phyloP scores from a whole-genome alignment of 2,888 invertebrate genomes.

The Dioctria linearis region DNA sequence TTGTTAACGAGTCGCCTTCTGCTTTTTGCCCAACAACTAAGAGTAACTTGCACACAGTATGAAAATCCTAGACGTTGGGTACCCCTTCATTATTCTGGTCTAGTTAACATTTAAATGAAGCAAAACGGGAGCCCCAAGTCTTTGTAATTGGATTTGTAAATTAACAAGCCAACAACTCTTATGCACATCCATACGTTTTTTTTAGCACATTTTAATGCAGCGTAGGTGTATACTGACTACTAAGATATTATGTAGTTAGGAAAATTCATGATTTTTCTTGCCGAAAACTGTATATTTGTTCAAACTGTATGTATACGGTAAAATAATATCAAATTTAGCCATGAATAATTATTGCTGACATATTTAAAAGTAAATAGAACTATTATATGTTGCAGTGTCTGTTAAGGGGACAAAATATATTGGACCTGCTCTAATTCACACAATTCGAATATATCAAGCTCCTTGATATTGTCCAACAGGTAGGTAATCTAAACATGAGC shows the following conservation, averaged over 20 bases:
- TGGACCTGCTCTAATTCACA: too few species aligned
- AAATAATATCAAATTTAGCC: too few species aligned
- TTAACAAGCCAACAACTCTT: slow-evolving; percentile 53
- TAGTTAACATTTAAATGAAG: slow-evolving; percentile 55
- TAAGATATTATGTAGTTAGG: not conserved
- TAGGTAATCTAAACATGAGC: too few species aligned
- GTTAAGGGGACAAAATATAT: too few species aligned
- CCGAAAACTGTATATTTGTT: not conserved
- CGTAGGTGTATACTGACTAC: not conserved
- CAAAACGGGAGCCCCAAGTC: slow-evolving; percentile 50
- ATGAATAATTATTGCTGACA: too few species aligned
- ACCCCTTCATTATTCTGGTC: slow-evolving; percentile 54
- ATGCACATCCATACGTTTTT: slow-evolving; percentile 33
- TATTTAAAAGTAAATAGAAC: too few species aligned
- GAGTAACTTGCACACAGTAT: slow-evolving; percentile 16
- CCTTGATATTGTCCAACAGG: too few species aligned
- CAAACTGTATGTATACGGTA: too few species aligned
- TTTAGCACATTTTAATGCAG: slow-evolving; percentile 44
- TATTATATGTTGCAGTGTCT: too few species aligned
- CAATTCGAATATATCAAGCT: too few species aligned
- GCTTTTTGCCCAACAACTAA: slow-evolving; percentile 45
- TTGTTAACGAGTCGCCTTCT: slow-evolving; percentile 51
- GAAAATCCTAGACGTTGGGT: slow-evolving; percentile 33
- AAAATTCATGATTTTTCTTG: slow-evolving; percentile 26
- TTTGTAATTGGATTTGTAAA: slow-evolving; percentile 55